phyloP scores from a whole-genome alignment of 2,113 vertebrate species.

The Apteryx mantelli region DNA sequence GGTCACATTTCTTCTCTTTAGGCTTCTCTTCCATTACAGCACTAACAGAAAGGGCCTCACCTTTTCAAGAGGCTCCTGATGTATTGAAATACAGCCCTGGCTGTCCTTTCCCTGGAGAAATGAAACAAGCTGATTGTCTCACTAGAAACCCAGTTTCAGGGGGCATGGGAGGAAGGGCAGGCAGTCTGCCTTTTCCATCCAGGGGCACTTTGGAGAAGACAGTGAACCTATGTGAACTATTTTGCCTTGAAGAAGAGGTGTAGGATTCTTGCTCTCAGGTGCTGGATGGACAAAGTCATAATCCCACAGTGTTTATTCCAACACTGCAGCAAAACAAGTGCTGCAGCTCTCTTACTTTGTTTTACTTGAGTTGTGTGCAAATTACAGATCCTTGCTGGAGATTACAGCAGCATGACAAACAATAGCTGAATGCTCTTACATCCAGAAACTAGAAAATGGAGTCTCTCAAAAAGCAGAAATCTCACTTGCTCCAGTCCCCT shows the following conservation, averaged over 20 bases:
- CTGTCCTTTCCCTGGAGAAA: conserved; percentile 47
- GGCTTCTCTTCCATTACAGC: conserved; percentile 42
- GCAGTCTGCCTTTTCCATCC: background rate
- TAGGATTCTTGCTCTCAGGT: background rate
- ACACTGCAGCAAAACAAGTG: background rate
- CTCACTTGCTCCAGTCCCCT: background rate
- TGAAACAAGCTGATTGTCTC: conserved; percentile 2
- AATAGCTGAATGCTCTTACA: background rate
- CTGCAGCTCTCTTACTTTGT: background rate
- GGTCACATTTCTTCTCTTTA: conserved; percentile 71
- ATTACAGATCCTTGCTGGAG: background rate
- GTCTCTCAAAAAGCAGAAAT: background rate
- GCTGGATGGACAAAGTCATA: background rate
- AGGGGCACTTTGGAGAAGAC: background rate
- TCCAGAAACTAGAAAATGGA: background rate
- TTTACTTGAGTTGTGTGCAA: background rate
- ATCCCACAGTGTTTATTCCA: background rate
- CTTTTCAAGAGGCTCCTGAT: conserved; percentile 61
- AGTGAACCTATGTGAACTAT: background rate
- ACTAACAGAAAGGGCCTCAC: conserved; percentile 63
- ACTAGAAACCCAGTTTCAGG: background rate
- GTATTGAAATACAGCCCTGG: conserved; percentile 37
- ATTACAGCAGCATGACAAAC: background rate
- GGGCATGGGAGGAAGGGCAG: background rate
- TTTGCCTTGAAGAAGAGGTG: background rate